Evolutionary conservation across 2,797 vertebrate species (phyloP).

Genomic region (Poecilia wingei): DNA sequence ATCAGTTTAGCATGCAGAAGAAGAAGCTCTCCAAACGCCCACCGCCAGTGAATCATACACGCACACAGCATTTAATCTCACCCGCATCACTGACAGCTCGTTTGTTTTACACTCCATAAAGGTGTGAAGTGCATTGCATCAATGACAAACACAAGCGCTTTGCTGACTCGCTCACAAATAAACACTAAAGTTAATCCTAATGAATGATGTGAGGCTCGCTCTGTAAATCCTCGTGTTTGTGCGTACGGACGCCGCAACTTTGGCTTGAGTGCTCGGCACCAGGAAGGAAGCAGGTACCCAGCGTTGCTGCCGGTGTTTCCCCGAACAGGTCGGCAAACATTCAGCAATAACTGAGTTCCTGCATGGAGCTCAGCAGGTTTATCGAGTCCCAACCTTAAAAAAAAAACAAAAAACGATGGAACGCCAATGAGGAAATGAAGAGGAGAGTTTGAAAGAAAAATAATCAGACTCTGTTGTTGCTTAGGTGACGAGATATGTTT

Average conservation of each 20-base stretch:
- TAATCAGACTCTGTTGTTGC: not conserved
- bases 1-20: conserved; percentile 66
- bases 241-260: not conserved
- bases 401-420: not conserved
- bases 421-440: conserved; percentile 35
- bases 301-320: not conserved
- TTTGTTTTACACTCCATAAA: conserved; percentile 74
- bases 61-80: conserved; percentile 63
- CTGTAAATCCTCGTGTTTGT: conserved; percentile 32
- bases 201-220: conserved; percentile 25
- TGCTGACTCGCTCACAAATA: conserved; percentile 51
- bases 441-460: not conserved
- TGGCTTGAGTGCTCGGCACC: not conserved
- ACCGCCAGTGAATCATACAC: conserved; percentile 67
- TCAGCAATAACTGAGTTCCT: conserved; percentile 17
- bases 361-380: conserved; percentile 36
- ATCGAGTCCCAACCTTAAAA: conserved; percentile 33
- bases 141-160: conserved; percentile 69
- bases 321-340: not conserved
- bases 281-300: not conserved
- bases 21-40: conserved; percentile 63
- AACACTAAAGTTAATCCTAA: conserved; percentile 64
- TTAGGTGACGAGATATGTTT: not conserved
- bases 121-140: conserved; percentile 67
- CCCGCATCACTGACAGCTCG: conserved; percentile 61